Conservation (phyloP, 1,140 invertebrate genomes). For the Wasmannia auropunctata region DNA sequence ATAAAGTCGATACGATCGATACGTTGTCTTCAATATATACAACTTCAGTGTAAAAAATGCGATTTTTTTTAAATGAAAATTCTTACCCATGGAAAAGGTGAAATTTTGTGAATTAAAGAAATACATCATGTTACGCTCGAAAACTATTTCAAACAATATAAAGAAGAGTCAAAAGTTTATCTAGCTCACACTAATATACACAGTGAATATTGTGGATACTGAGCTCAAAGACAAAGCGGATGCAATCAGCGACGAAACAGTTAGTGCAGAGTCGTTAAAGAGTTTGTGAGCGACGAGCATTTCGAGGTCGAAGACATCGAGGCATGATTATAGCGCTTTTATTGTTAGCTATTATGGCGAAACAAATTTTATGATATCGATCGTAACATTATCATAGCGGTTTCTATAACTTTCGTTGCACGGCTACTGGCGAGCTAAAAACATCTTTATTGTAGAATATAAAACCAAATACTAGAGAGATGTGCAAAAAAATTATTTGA, state of each 20-base stretch:
- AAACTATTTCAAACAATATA: background rate
- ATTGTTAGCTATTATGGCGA: constrained; percentile 56
- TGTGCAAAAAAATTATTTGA: background rate
- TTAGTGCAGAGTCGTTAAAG: constrained; percentile 42
- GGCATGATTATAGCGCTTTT: constrained; percentile 62
- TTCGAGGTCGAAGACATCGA: constrained; percentile 71
- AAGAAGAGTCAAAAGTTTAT: background rate
- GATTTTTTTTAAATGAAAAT: too few species aligned
- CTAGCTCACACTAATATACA: background rate
- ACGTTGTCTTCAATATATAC: too few species aligned
- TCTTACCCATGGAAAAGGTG: background rate
- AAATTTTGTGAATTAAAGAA: background rate
- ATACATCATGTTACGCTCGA: background rate
- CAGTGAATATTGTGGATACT: background rate
- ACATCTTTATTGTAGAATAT: background rate
- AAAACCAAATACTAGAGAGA: background rate
- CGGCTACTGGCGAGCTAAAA: background rate
- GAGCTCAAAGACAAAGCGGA: background rate
- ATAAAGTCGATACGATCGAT: background rate
- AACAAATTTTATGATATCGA: constrained; percentile 61
- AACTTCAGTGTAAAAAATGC: too few species aligned
- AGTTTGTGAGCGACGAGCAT: constrained; percentile 59
- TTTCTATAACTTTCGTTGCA: constrained; percentile 44
- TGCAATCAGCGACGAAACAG: constrained; percentile 16
- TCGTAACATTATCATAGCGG: constrained; percentile 39